Base-by-base conservation (phyloP, 2,113 vertebrate species). In the Irena cyanogastra region DNA sequence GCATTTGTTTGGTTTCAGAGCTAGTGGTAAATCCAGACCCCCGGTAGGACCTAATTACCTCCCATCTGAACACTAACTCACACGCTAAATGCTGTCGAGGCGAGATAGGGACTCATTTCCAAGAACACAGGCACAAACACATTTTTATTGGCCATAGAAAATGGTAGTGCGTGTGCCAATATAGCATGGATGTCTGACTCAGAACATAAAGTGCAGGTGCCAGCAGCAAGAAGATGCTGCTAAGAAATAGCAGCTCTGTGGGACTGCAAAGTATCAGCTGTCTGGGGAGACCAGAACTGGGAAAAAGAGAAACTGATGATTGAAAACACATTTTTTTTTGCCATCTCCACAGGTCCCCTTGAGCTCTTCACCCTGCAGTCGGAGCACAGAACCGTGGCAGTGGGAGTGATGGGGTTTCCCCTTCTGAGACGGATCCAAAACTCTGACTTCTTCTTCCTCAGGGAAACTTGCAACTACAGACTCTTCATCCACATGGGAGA, bases 131-230 rank as follows among this genome's bases (percentile, higher is more conserved):
- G 65, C 92, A 57, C 80, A 93, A 96, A 96, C 92, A 94, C 85
- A 68, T 96, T 95, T 96, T 95, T 96, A 96, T 96, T 97, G 95
- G 92, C 90, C 94, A 68, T 84, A 89, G 92, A 96, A 76, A 93
- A 83, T 89, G 90, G 94, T 94, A 89, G 72, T 87, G 77, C 39
- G 92, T 75, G 90, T 84, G 94, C 90, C 94, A 94, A 95, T 93
- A 89, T 69, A 96, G 92, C 92, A 96, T 93, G 93, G 76, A 96
- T 89, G 74, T 96, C 91, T 96, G 93, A 96, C 86, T 94, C 89
- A 86, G 86, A 92, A 93, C 93, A 77, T 95, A 89, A 92, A 96
- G 89, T 95, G 80, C 86, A 96, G 83, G 83, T 95, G 93, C 92
- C 90, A 96, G 90, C 86, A 96, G 65, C 44, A 94, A 90, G 93